These are phyloP conservation scores for Lordiphosa fenestrarum DNA, from an alignment of 2,888 invertebrate species.

Conservation along the genomic window DNA sequence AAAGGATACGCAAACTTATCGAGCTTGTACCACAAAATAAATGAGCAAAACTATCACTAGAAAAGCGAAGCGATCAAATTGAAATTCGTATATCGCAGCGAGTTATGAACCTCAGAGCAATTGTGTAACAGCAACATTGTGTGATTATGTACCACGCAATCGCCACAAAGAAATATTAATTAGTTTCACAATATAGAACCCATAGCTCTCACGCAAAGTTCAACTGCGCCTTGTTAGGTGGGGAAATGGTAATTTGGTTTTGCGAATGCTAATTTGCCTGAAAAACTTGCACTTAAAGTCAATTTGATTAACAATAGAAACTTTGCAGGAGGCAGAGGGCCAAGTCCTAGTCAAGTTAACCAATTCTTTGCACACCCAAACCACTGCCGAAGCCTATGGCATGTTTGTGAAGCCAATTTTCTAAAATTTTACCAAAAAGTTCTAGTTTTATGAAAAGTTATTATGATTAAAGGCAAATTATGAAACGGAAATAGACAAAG, in stretches of 20 bases:
- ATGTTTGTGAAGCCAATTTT: constrained; percentile 17
- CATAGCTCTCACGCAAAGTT: neutral
- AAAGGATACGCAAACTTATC: no score
- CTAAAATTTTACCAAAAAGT: constrained; percentile 37
- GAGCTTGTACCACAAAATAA: no score
- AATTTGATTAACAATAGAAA: constrained; percentile 61
- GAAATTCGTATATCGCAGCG: no score
- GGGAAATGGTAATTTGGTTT: constrained; percentile 18
- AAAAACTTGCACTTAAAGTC: constrained; percentile 47
- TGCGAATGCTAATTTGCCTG: constrained; percentile 48
- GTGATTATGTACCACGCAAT: constrained; percentile 12
- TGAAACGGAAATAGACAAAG: constrained; percentile 13
- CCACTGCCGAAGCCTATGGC: constrained; percentile 2
- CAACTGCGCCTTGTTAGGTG: no score
- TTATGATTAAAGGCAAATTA: constrained; percentile 39
- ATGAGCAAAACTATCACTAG: no score
- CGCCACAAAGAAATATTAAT: constrained; percentile 41
- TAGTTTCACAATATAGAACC: constrained; percentile 38
- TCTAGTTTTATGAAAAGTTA: constrained; percentile 45
- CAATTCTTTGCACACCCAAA: constrained; percentile 47
- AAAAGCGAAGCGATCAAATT: no score
- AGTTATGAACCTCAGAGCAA: no score
- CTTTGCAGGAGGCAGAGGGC: constrained; percentile 36
- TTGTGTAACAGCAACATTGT: no score
- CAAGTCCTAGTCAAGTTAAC: constrained; percentile 45